phyloP scores from a whole-genome alignment of 2,797 vertebrate genomes.

The Protonibea diacanthus region DNA sequence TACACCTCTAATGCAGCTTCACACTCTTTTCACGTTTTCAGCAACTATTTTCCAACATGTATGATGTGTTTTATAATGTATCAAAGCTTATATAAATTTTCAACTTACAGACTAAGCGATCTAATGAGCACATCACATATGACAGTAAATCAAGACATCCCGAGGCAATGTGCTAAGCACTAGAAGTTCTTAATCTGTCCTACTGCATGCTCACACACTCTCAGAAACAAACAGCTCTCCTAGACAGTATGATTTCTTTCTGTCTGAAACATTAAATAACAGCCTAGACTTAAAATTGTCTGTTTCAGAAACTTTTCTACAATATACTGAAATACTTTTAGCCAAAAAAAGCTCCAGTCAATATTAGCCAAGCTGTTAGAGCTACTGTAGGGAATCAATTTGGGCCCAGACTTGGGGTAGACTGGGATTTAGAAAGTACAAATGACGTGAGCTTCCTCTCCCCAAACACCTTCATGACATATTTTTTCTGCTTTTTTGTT shows the following conservation, averaged over 20 bases:
- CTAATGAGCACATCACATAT: not conserved
- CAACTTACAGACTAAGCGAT: not conserved
- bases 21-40: too few relatives aligned
- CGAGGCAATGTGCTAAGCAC: not conserved
- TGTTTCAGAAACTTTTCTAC: not conserved
- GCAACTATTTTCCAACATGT: too few relatives aligned
- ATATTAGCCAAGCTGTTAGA: constrained; percentile 18
- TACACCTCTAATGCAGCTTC: not conserved
- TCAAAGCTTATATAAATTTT: not conserved
- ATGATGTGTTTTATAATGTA: too few relatives aligned
- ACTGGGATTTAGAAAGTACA: constrained; percentile 31
- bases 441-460: not conserved
- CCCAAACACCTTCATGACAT: not conserved
- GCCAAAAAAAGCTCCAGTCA: not conserved
- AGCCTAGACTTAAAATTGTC: not conserved
- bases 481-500: not conserved
- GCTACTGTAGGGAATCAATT: constrained; percentile 33
- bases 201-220: not conserved
- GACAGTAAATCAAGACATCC: constrained; percentile 3
- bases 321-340: constrained; percentile 7
- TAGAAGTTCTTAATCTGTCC: not conserved
- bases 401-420: not conserved
- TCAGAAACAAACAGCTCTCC: not conserved
- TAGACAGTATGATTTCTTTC: not conserved
- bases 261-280: not conserved